These are phyloP conservation scores for Habrosyne pyritoides DNA, from an alignment of 2,888 invertebrate genomes.

Conservation along the genomic window DNA sequence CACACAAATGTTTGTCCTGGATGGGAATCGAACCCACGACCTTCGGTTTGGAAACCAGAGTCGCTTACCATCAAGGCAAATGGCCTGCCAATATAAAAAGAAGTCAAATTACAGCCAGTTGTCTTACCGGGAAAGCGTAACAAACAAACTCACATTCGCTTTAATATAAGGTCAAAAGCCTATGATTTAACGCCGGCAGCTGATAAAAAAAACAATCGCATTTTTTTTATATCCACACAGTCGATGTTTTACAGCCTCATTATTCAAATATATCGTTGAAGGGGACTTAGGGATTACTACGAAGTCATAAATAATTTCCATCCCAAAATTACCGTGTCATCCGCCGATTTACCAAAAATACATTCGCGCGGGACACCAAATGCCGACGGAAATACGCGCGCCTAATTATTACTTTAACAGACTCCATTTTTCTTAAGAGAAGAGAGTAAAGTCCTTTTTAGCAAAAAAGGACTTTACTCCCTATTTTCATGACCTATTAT, in stretches of 20 bases:
- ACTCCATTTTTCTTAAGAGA: slow-evolving; percentile 21
- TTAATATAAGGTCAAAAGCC: too few species aligned
- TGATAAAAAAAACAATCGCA: slow-evolving; percentile 9
- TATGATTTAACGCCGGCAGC: background rate
- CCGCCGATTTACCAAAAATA: slow-evolving; percentile 56
- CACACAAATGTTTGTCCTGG: too few species aligned
- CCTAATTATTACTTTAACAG: slow-evolving; percentile 57
- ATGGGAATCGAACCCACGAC: too few species aligned
- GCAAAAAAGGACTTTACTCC: slow-evolving; percentile 16
- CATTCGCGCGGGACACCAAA: slow-evolving; percentile 74
- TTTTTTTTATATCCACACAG: background rate
- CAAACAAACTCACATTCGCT: too few species aligned
- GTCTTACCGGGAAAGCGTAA: too few species aligned
- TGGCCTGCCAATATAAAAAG: too few species aligned
- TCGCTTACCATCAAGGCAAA: too few species aligned
- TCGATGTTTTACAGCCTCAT: too few species aligned
- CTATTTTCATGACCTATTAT: slow-evolving; percentile 14
- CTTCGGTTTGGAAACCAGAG: too few species aligned
- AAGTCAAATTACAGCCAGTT: too few species aligned
- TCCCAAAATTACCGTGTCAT: slow-evolving; percentile 39
- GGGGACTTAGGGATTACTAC: slow-evolving; percentile 3
- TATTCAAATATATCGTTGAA: too few species aligned
- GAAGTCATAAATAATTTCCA: slow-evolving; percentile 32
- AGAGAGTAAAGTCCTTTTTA: slow-evolving; percentile 20
- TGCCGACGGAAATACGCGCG: slow-evolving; percentile 68